Evolutionary conservation across 92 coral and sea anemone species (phyloP), one percentile per base, ranked within the genome.

Genomic region (Umimayanthus kanabou): DNA sequence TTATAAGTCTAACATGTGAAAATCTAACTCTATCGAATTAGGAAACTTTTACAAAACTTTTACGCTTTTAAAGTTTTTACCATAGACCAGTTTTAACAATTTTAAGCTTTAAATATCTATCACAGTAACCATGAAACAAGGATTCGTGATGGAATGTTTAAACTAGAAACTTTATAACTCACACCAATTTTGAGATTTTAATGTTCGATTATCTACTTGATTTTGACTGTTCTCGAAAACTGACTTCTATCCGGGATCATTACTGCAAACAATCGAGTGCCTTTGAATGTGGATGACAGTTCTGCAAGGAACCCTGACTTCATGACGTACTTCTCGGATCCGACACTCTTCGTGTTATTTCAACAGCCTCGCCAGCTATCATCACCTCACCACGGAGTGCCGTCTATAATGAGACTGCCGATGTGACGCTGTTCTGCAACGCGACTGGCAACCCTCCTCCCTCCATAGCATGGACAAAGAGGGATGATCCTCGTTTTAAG

Each of bases 391-490:
- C 85, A 5, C 1, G 57, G 33, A 88, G 39, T 79, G 69, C 39
- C 2, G 82, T 55, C 33, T 33, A 84, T 33, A 85, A 84, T 11
- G 91, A 71, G 67, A 80, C 76, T 76, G 28, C 47, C 29, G 29
- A 20, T 1, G 76, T 83, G 5, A 26, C 50, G 29, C 65, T 88
- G 29, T 88, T 70, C 85, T 91, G 93, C 64, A 82, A 88, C 26
- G 89, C 89, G 39, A 61, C 80, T 16, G 91, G 93, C 3, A 80
- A 88, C 20, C 93, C 91, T 16, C 28, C 78, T 7, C 91, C 93
- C 65, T 23, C 39, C 70, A 79, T 91, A 22, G 79, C 84, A 22
- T 88, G 91, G 93, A 65, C 37, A 28, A 65, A 77, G 81, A 37
- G 53, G 75, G 80, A 26, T 43, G 77, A 69, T 47, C 13, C 65